Evolutionary conservation across 2,888 invertebrate genomes (phyloP).

Genomic region (Drosophila flavopinicola): DNA sequence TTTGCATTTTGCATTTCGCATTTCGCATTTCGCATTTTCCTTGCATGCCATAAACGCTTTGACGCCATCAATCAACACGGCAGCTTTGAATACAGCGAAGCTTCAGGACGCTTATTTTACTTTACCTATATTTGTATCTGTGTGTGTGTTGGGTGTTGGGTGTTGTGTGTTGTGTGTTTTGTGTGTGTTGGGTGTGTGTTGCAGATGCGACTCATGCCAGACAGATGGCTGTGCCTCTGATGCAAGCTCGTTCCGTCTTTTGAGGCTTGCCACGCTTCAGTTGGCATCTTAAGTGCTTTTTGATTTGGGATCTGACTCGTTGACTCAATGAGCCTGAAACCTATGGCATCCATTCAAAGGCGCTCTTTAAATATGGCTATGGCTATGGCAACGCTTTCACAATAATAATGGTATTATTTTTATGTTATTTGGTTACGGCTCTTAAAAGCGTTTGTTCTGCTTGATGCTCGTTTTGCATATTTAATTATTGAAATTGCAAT

Average conservation of each 20-base stretch:
- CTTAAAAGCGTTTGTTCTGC: slow-evolving; percentile 9
- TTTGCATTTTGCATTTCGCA: slow-evolving; percentile 56
- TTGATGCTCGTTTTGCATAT: slow-evolving; percentile 35
- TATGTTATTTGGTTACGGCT: neutral
- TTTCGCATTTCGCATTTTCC: slow-evolving; percentile 28
- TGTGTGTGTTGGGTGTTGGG: too few relatives aligned
- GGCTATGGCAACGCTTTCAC: neutral
- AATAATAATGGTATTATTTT: slow-evolving; percentile 2
- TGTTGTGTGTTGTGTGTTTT: too few relatives aligned
- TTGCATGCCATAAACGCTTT: slow-evolving; percentile 64
- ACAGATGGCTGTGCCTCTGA: slow-evolving; percentile 37
- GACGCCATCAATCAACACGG: slow-evolving; percentile 60
- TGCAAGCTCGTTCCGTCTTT: slow-evolving; percentile 20
- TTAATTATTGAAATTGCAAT: slow-evolving; percentile 48
- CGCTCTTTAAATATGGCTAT: slow-evolving; percentile 9
- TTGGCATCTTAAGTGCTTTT: slow-evolving; percentile 66
- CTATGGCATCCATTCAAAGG: slow-evolving; percentile 25
- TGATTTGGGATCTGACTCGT: slow-evolving; percentile 36
- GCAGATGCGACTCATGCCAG: slow-evolving; percentile 7
- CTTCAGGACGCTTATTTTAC: slow-evolving; percentile 25
- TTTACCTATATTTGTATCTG: slow-evolving; percentile 19
- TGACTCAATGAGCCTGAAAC: slow-evolving; percentile 58
- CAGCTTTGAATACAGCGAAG: slow-evolving; percentile 25
- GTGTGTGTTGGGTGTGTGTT: too few relatives aligned
- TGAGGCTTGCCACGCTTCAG: slow-evolving; percentile 33